Percentiles rank a stretch among this genome's conserved stretches.
Conservation (phyloP, 2,113 vertebrate species). For the Malurus alboscapulatus region DNA sequence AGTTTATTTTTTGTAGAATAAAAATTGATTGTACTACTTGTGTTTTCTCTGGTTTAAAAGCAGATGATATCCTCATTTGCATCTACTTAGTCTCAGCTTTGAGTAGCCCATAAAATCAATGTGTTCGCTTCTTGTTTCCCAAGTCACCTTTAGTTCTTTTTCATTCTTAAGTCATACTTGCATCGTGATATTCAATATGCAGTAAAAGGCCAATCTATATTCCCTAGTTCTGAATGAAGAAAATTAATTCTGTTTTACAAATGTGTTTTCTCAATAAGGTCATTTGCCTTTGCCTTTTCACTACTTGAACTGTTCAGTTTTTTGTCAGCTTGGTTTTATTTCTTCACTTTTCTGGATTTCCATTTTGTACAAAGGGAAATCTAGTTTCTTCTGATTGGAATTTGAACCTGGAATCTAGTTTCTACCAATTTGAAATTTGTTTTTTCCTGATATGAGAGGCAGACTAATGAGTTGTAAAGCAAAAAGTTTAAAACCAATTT, state of each 20-base stretch:
- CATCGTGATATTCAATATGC: neutral
- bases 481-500: neutral
- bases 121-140: neutral
- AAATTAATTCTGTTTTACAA: neutral
- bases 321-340: neutral
- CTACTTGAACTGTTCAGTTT: accelerated
- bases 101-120: neutral
- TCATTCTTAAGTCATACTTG: neutral
- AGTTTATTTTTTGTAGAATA: neutral
- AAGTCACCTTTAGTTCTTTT: neutral
- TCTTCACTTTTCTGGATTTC: neutral
- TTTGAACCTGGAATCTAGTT: neutral
- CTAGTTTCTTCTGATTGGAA: neutral
- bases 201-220: neutral
- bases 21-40: neutral
- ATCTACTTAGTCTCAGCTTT: neutral
- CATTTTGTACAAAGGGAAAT: neutral
- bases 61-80: neutral
- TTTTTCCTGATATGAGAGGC: neutral
- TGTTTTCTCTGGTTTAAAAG: neutral
- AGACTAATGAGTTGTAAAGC: neutral
- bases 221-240: neutral
- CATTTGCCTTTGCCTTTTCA: neutral
- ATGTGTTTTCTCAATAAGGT: accelerated
- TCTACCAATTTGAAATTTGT: neutral